phyloP scores from a whole-genome alignment of 1,140 invertebrate species.

The Nasonia vitripennis region DNA sequence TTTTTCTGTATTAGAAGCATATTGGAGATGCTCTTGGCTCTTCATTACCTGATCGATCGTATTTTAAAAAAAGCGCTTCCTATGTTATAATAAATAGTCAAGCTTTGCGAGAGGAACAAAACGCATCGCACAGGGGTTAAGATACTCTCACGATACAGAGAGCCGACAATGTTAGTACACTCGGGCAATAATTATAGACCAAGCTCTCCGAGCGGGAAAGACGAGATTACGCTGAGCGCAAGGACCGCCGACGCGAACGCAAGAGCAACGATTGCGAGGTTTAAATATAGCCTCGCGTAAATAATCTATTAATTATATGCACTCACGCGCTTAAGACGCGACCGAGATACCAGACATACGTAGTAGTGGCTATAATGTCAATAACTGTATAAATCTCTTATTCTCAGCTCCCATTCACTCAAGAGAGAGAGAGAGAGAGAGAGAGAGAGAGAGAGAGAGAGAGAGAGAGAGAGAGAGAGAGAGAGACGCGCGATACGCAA shows the following conservation, averaged over 20 bases:
- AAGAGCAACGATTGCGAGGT: conserved; percentile 8
- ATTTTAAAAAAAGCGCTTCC: too few species aligned
- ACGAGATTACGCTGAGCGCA: not conserved
- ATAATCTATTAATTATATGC: conserved; percentile 39
- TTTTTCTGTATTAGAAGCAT: not conserved
- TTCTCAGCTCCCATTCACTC: too few species aligned
- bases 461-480: not conserved
- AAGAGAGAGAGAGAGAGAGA: not conserved
- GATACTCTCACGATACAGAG: not conserved
- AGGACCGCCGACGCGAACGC: not conserved
- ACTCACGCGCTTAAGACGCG: not conserved
- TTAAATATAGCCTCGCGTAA: conserved; percentile 38
- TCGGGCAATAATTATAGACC: not conserved
- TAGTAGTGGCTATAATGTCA: conserved; percentile 1
- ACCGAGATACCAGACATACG: not conserved
- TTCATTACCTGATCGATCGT: conserved; percentile 36
- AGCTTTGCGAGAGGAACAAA: too few species aligned
- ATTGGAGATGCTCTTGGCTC: not conserved
- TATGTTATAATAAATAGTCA: too few species aligned
- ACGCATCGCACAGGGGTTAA: not conserved
- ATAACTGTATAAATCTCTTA: conserved; percentile 26
- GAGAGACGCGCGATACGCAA: not conserved
- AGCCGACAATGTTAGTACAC: not conserved
- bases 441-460: too few species aligned
- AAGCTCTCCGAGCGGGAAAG: not conserved